Base-by-base conservation (phyloP, 2,888 invertebrate genomes). In the Epiblema foenella region DNA sequence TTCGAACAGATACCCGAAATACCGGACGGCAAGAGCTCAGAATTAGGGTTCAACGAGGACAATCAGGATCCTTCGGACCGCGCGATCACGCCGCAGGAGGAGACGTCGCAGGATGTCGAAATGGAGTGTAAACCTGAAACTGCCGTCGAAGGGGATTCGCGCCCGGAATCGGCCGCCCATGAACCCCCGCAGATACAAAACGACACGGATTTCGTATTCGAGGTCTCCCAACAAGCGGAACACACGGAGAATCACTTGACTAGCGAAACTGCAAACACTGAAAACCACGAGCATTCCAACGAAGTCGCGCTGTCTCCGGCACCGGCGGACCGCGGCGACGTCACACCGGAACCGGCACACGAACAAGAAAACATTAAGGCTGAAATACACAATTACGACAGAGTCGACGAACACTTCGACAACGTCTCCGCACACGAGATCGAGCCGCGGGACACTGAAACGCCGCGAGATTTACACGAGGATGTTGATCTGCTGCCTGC, bases 1-100 rank as follows among this genome's bases (percentile, higher is more conserved):
- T 93, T 93, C 79, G 93, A 93, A 82, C 93, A 93, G 82, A 93
- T 93, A 77, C 93, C 93, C 24, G 93, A 93, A 86, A 93, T 93
- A 76, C 93, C 93, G 49, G 92, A 93, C 78, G 93, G 93, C 12
- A 93, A 93, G 77, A 92, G 90, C 79, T 93, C 92, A 18, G 92
- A 93, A 78, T 77, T 92, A 81, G 92, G 92, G 49, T 93, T 93
- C 77, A 80, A 81, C 81, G 93, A 93, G 73, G 93, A 92, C 72
- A 74, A 82, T 59, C 81, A 84, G 70, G 91, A 90, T 69, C 86
- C 85, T 15, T 89, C 88, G 29, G 92, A 91, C 74, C 59, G 71
- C 88, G 89, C 74, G 90, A 90, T 69, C 87, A 85, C 74, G 88
- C 90, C 67, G 69, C 77, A 10, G 77, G 85, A 77, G 85, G 90